Conservation (phyloP, 2,888 invertebrate genomes). For the Cryptosula pallasiana region DNA sequence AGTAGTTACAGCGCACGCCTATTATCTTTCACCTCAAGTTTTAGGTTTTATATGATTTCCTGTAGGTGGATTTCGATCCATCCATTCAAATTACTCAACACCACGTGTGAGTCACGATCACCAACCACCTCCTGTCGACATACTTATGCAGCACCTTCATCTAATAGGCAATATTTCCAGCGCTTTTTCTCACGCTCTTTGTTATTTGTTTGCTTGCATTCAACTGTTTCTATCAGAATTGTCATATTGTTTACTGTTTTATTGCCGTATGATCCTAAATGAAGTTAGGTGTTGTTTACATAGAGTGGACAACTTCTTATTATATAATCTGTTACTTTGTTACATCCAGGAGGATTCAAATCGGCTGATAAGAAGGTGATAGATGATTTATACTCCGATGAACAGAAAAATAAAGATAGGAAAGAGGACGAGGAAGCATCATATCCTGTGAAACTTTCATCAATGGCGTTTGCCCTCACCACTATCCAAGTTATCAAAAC, state of each 20-base stretch:
- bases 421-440: constrained; percentile 12
- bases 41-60: no score
- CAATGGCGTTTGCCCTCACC: constrained; percentile 13
- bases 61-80: constrained; percentile 3
- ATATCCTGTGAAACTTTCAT: neutral
- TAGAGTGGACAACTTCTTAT: no score
- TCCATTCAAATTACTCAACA: neutral
- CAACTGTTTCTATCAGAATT: no score
- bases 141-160: neutral
- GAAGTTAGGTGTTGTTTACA: no score
- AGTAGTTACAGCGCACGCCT: no score
- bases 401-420: neutral
- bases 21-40: no score
- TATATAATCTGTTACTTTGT: no score
- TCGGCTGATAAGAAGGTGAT: constrained; percentile 11
- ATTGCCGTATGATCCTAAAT: no score
- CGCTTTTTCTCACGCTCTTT: neutral
- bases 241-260: no score
- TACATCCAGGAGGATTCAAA: constrained; percentile 21
- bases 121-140: constrained; percentile 1
- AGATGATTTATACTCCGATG: neutral
- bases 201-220: neutral
- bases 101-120: neutral
- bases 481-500: constrained; percentile 1
- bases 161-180: neutral